Evolutionary conservation across 2,888 invertebrate species (phyloP), one percentile per base, ranked within the genome.

Genomic region (Morpho achilles): DNA sequence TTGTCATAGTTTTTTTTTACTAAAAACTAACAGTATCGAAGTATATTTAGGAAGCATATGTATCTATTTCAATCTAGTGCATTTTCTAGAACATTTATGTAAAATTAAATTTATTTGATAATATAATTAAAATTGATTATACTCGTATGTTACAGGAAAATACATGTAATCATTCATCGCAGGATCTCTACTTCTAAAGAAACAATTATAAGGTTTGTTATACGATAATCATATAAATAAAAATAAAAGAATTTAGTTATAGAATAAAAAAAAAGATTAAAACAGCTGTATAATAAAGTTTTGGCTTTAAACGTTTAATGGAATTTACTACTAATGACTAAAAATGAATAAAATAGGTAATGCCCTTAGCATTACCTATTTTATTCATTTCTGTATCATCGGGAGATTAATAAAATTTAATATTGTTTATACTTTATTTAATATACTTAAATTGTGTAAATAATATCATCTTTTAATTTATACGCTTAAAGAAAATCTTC

Each of bases 141-240:
- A 16, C 16, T 16, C 16, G 9, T 8, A 45, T 56, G 64, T 86
- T 86, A 66, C 87, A 87, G 87, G 85, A 87, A 87, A 86, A 79
- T 87, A 87, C 69, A 80, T 86, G 84, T 87, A 85, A 85, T 67
- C 71, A 71, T 68, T 71, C 74, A 67, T 69, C 76, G 68, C 78
- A 76, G 75, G 73, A 74, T 67, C 73, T 75, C 75, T 70, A 74
- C 76, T 71, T 71, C 58, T 32, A 50, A 72, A 70, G 66, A 65
- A 72, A 71, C 54, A 58, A 58, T 55, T 44, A 44, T 51, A 45
- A 44, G 50, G 52, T 54, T 39, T 54, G n/a, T 55, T 42, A 48
- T 50, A 47, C 10, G 16, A 51, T 50, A 51, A 9, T 9, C 32
- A 39, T 45, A 45, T 50, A 54, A 48, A 9, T 44, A 50, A 22